Evolutionary conservation across 2,113 vertebrate genomes (phyloP), one percentile per base, ranked within the genome.

Genomic region (Zosterops lateralis): DNA sequence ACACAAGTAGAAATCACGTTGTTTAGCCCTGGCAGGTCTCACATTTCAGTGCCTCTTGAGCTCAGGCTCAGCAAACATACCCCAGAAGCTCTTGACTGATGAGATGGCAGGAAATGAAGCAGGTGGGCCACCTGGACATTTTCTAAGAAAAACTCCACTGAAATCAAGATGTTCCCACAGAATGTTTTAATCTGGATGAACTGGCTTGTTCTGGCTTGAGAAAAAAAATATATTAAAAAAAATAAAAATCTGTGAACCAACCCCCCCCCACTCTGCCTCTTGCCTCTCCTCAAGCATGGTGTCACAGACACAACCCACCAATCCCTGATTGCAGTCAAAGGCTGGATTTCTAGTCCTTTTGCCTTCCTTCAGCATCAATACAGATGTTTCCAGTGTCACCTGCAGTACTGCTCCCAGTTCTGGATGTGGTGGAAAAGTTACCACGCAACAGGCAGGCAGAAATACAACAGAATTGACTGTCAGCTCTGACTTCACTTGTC

Each of bases 41-140:
- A 75, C 70, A 38, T 90, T 90, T 92, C 80, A 87, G 36, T 84
- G 45, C 1, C 7, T 64, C 65, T 89, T 89, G 80, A 90, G 44
- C 57, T 57, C 8, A 12, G 53, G 68, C 83, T 92, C 19, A 3
- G 65, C 70, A 84, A 92, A 90, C 44, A 81, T 22, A 71, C 2
- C n/a, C 80, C 89, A 78, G 76, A 89, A 92, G 25, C 57, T 47
- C 36, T 28, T 1, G 3, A 67, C 19, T 0, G 26, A 58, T 1
- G 4, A 73, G 68, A 66, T 40, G 61, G 31, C 86, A 94, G 80
- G 89, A 94, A 89, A 90, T 84, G n/a, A 92, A 89, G 87, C 72
- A 87, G 61, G 56, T 70, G 71, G 48, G 64, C 56, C 80, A 95
- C 60, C 29, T 62, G 75, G 67, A 51, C 26, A 28, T 87, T 66